Base-by-base conservation (phyloP, 2,797 vertebrate species). In the Crenuchus spilurus region DNA sequence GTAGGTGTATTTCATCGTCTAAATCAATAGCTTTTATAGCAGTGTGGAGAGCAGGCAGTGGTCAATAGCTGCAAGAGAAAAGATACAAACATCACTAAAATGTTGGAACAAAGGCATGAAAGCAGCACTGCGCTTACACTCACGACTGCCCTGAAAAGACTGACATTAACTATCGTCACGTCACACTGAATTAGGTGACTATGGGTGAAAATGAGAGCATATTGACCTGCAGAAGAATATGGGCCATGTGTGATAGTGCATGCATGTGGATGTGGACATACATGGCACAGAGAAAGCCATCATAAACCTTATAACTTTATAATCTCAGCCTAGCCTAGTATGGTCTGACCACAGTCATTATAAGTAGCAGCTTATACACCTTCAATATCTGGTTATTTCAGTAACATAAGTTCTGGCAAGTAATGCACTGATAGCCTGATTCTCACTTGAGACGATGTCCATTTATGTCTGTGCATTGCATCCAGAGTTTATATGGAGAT, bases 61-160 rank as follows among this genome's bases (percentile, higher is more conserved):
- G 64, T 80, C 78, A 76, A 80, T 80, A 76, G 31, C 72, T 74
- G n/a, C n/a, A 18, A 51, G 20, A 68, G 20, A 76, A 67, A 67
- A 68, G 10, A 67, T 37, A 52, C 46, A 66, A 51, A 51, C 30
- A 18, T 54, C 16, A 30, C 3, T 63, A 33, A 71, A 76, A 76
- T 33, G n/a, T 41, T 58, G 20, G n/a, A 55, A 60, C 60, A 76
- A 71, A 41, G 22, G 58, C 26, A 20, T 70, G 46, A 70, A 58
- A 51, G 52, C 49, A 58, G 55, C 30, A 51, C 37, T 54, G 60
- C 31, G 33, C 8, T 68, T 35, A 70, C 10, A 33, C 54, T 33
- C 64, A 61, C 44, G 16, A 16, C 46, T 24, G 4, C 18, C 41
- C 2, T 49, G 39, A 75, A 75, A 71, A 20, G 61, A 66, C 18